A percentile compares a stretch with the other conserved stretches of the same genome.
These are phyloP conservation scores for Chaetodon auriga DNA, from an alignment of 2,113 vertebrate species.

Conservation along the genomic window DNA sequence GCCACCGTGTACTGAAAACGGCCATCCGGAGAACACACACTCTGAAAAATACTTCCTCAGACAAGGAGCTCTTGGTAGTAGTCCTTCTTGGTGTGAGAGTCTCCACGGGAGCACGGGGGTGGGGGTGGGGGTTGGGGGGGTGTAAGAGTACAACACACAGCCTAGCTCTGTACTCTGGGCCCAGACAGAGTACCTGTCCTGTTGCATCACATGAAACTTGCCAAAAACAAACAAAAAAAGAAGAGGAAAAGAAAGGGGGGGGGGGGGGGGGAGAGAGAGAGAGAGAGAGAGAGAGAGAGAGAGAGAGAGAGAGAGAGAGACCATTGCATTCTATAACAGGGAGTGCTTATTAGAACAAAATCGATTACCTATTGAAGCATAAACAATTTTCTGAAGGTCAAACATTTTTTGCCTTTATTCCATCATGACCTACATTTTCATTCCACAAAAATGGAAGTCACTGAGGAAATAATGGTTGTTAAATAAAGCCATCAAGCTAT, in stretches of 20 bases:
- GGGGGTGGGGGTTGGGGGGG: conserved; percentile 11
- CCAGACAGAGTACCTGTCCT: conserved; percentile 70
- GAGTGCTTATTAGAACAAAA: conserved; percentile 79
- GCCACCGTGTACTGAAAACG: conserved; percentile 31
- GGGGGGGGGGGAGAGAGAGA: conserved; percentile 1
- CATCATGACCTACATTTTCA: conserved; percentile 64
- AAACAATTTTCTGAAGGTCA: conserved; percentile 66
- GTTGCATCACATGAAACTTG: conserved; percentile 64
- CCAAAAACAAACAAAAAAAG: conserved; percentile 47
- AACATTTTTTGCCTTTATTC: conserved; percentile 45
- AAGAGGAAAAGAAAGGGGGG: conserved; percentile 15
- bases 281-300: conserved; percentile 10
- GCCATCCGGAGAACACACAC: conserved; percentile 44
- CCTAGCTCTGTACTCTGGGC: conserved; percentile 72
- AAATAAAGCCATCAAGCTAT: conserved; percentile 71
- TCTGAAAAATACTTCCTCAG: conserved; percentile 63
- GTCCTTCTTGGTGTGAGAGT: conserved; percentile 57
- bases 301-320: conserved; percentile 29
- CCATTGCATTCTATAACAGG: conserved; percentile 61
- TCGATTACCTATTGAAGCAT: conserved; percentile 65
- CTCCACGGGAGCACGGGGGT: conserved; percentile 46
- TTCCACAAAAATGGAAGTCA: conserved; percentile 55
- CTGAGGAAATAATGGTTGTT: conserved; percentile 57
- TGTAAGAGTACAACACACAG: conserved; percentile 74
- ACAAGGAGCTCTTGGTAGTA: conserved; percentile 53